A percentile compares a stretch with the other conserved stretches of the same genome.
These are phyloP conservation scores for Callipepla californica DNA, from an alignment of 2,113 vertebrate species.

Conservation along the genomic window DNA sequence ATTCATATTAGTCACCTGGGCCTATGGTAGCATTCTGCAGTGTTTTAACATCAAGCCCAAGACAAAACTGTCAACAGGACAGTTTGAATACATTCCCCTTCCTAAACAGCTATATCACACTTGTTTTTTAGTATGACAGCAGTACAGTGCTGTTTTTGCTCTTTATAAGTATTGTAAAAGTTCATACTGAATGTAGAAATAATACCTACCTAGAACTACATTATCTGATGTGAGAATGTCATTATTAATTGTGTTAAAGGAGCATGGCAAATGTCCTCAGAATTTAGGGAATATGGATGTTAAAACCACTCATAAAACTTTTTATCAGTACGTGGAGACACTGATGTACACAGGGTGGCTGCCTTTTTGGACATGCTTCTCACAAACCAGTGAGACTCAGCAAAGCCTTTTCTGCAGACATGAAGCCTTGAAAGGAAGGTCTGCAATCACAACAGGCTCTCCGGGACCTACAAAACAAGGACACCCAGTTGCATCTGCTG, in stretches of 20 bases:
- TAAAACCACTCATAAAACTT: neutral
- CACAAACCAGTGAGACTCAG: neutral
- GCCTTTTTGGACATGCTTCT: neutral
- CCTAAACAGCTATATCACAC: neutral
- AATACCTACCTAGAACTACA: neutral
- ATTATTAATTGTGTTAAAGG: neutral
- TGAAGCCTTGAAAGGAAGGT: neutral
- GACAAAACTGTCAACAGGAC: neutral
- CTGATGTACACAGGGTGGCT: neutral
- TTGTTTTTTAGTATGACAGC: neutral
- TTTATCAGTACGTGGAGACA: neutral
- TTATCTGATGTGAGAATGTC: neutral
- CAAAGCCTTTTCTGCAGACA: neutral
- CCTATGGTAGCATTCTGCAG: neutral
- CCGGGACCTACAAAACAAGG: neutral
- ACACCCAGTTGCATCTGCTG: rapidly evolving
- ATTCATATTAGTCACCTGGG: neutral
- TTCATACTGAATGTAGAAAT: neutral
- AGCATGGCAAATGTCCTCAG: neutral
- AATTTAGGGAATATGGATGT: neutral
- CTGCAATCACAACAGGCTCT: neutral
- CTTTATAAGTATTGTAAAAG: neutral
- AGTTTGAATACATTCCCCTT: neutral
- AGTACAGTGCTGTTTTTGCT: neutral
- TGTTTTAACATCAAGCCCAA: neutral